Evolutionary conservation across 2,113 vertebrate genomes (phyloP).

Genomic region (Artemisiospiza belli): DNA sequence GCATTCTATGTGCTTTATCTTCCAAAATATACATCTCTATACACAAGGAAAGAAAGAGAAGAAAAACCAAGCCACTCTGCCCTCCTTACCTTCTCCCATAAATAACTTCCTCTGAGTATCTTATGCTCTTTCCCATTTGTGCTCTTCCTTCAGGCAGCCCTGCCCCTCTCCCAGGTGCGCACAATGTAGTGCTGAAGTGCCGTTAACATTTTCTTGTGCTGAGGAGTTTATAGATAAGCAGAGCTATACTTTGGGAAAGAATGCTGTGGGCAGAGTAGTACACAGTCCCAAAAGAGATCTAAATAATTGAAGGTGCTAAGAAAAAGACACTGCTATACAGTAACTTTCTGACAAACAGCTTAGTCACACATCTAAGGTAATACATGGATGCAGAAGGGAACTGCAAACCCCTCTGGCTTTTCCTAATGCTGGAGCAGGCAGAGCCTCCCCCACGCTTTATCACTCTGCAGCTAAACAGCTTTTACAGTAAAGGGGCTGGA

Average conservation of each 20-base stretch:
- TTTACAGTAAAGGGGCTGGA: neutral
- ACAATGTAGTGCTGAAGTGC: neutral
- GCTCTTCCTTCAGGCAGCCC: neutral
- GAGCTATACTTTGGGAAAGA: neutral
- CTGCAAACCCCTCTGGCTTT: neutral
- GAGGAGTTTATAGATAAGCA: neutral
- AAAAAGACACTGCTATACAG: neutral
- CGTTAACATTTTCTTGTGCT: neutral
- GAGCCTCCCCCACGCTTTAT: fast-evolving
- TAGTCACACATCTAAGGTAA: neutral
- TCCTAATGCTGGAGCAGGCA: fast-evolving
- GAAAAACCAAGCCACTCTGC: neutral
- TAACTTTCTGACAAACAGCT: neutral
- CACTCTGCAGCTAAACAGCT: neutral
- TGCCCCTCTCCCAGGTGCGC: neutral
- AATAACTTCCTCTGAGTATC: neutral
- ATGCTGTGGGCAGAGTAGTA: neutral
- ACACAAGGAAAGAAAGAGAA: neutral
- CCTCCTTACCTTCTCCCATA: neutral
- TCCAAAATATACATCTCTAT: neutral
- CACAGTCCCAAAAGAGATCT: neutral
- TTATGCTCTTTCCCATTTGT: neutral
- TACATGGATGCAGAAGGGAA: neutral
- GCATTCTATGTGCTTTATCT: neutral
- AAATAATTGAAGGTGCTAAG: neutral